Evolutionary conservation across 1,140 invertebrate species (phyloP), one percentile per base, ranked within the genome.

Genomic region (Zaprionus ghesquierei): DNA sequence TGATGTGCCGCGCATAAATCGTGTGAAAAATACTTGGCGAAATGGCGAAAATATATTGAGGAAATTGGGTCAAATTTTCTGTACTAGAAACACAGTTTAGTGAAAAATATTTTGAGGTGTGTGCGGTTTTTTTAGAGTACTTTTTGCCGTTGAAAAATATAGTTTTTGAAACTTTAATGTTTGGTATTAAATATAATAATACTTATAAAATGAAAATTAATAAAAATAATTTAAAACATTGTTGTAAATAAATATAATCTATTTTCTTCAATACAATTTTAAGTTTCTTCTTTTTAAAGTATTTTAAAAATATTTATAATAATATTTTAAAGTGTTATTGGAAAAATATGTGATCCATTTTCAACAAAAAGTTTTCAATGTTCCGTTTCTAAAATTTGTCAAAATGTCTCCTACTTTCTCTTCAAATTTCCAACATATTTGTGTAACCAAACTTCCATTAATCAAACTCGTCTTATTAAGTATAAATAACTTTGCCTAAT

Each of bases 11-110:
- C 75, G 59, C 81, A 74, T 86, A 86, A 87, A 86, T 86, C 81
- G 56, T 75, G 41, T 75, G 41, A 58, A 41, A 63, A 65, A 59
- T 63, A 35, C 31, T 55, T 66, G 56, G 38, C 46, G 66, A 87
- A n/a, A 75, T 69, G 66, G 23, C 33, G 15, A 51, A 62, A 62
- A 69, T 50, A 86, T 81, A 85, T 75, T 72, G 54, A 64, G 54
- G 41, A 87, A 87, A 87, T 79, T 86, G 82, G 81, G 81, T 85
- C 81, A 85, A 86, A 75, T 53, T 81, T 81, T 35, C 51, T 81
- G 80, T 72, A 60, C 69, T 66, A 66, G 69, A 68, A 60, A 68
- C 65, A 44, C 35, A 35, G 35, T 46, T 46, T 46, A 2, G 13
- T 25, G 13, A 51, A 51, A 49, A 25, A 51, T 22, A 9, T 50